phyloP scores from a whole-genome alignment of 2,113 vertebrate species.

The Gulo gulo region DNA sequence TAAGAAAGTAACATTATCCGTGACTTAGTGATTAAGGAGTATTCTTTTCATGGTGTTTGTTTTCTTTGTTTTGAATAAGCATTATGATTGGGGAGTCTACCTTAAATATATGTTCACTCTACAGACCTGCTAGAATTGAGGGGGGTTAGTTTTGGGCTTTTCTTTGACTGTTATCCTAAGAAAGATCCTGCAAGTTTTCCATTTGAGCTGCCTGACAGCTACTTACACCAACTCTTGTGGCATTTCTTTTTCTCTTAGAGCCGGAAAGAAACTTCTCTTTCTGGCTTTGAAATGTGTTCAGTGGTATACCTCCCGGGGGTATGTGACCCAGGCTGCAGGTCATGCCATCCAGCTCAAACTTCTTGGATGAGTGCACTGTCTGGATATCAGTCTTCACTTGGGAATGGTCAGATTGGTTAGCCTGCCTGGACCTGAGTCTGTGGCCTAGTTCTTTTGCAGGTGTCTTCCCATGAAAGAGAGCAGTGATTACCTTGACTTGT shows the following conservation, averaged over 20 bases:
- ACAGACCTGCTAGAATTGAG: neutral
- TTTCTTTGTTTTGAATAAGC: slow-evolving; percentile 20
- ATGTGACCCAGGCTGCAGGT: neutral
- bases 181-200: neutral
- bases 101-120: neutral
- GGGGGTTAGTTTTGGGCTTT: neutral
- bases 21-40: neutral
- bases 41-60: neutral
- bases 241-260: neutral
- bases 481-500: neutral
- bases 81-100: neutral
- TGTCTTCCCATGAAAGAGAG: neutral
- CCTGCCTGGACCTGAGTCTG: neutral
- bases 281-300: neutral
- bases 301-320: neutral
- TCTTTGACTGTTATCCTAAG: neutral
- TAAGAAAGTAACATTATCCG: neutral
- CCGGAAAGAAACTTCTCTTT: slow-evolving; percentile 5
- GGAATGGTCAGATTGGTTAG: neutral
- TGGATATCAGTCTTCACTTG: neutral
- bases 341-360: neutral
- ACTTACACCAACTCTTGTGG: neutral
- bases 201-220: neutral
- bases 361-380: too few relatives aligned
- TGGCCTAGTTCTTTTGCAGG: neutral